Conservation (phyloP, 2,888 invertebrate genomes). For the Macrophya alboannulata region DNA sequence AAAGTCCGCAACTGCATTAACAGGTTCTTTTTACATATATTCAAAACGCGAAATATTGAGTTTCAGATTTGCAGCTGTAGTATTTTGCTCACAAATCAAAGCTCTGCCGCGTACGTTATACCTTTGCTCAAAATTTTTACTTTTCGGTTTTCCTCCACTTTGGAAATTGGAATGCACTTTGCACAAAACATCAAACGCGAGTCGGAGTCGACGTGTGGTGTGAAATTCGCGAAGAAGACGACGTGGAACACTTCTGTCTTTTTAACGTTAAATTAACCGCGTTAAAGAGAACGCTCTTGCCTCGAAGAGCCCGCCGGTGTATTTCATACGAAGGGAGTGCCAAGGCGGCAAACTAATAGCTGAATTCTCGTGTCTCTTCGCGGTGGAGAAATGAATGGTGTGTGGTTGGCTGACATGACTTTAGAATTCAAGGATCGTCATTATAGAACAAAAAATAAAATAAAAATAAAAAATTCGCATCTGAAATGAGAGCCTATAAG, state of each 20-base stretch:
- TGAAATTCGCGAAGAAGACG: conserved; percentile 15
- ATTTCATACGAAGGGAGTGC: conserved; percentile 50
- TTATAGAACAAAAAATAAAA: conserved; percentile 18
- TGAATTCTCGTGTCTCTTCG: conserved; percentile 42
- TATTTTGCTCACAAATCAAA: background rate
- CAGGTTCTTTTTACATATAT: background rate
- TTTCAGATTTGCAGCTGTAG: background rate
- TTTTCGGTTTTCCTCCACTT: background rate
- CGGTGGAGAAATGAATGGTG: conserved; percentile 31
- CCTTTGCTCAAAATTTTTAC: background rate
- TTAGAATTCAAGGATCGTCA: conserved; percentile 40
- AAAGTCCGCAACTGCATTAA: conserved; percentile 4
- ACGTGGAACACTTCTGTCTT: conserved; percentile 49
- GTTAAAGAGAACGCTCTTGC: conserved; percentile 37
- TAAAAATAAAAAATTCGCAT: background rate
- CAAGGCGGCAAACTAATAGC: conserved; percentile 46
- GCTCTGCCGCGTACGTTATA: background rate
- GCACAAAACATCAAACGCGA: background rate
- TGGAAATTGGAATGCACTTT: background rate
- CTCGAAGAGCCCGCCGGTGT: conserved; percentile 43
- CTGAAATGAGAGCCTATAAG: background rate
- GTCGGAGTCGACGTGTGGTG: background rate
- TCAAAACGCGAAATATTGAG: background rate
- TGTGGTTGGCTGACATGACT: conserved; percentile 5
- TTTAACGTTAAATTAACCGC: conserved; percentile 48